Evolutionary conservation across 1,140 invertebrate species (phyloP).

Genomic region (Caerostris extrusa): DNA sequence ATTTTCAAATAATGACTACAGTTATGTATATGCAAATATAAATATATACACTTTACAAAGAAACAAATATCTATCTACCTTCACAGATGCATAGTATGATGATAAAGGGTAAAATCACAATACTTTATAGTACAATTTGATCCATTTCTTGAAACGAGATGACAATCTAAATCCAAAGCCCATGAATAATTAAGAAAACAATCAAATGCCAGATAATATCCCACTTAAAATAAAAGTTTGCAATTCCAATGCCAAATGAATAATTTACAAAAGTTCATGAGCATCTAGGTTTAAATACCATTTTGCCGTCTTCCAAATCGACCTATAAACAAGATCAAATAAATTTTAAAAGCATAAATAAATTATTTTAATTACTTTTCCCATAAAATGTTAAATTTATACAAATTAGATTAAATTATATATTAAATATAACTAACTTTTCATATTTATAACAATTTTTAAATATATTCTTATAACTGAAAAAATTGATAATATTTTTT

Average conservation of each 20-base stretch:
- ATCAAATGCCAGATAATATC: neutral
- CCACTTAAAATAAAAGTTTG: slow-evolving; percentile 15
- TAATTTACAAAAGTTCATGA: neutral
- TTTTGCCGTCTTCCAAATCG: slow-evolving; percentile 28
- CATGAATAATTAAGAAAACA: neutral
- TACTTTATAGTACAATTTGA: neutral
- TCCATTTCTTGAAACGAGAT: neutral
- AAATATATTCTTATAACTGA: too few species aligned
- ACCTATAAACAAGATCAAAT: neutral
- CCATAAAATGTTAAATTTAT: too few species aligned
- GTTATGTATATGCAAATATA: neutral
- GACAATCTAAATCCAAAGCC: slow-evolving; percentile 27
- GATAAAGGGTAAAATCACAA: neutral
- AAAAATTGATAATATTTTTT: too few species aligned
- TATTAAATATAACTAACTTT: too few species aligned
- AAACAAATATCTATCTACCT: neutral
- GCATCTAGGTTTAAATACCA: neutral
- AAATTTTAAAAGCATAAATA: neutral
- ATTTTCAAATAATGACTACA: slow-evolving; percentile 16
- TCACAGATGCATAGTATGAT: neutral
- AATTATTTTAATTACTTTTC: neutral
- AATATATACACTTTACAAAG: too few species aligned
- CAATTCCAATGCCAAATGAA: neutral
- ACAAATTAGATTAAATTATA: too few species aligned
- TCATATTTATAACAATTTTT: too few species aligned